Base-by-base conservation (phyloP, 1,140 invertebrate species). In the Brachystomella parvula region DNA sequence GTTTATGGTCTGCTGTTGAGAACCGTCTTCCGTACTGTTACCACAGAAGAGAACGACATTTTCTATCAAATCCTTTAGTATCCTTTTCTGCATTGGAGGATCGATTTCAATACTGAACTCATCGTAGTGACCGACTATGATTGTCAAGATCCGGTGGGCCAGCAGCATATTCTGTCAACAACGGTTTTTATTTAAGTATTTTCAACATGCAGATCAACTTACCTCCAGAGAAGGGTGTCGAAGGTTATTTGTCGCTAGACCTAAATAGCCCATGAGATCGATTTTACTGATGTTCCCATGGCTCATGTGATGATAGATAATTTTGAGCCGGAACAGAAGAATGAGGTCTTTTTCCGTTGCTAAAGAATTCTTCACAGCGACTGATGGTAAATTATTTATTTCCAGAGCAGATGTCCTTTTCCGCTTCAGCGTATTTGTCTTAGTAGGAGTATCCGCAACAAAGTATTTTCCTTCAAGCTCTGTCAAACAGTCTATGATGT, bases 401-500 rank as follows among this genome's bases (percentile, higher is more conserved):
- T 35, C 56, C 0, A 57, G 26, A 6, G 32, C 31, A 17, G 12
- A 24, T 3, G 57, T 35, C 2, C 49, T 1, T 17, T 35, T 57
- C n/a, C 57, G 32, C 19, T 33, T 30, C 3, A 29, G 33, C 32
- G 30, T 19, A 12, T 56, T 53, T 2, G 33, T 28, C 12, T 9
- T 53, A 35, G 32, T 6, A 33, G 12, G 9, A 30, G 44, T 47
- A 28, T 47, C 32, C 44, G 26, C 44, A 3, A 3, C 1, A 15
- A n/a, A 32, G 33, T 68, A 57, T 24, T 62, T 63, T 1, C 29
- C 19, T 6, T 39, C 31, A 28, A 63, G 19, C 6, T 64, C 57
- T 12, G 47, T 24, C 21, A 68, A 31, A 56, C 57, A 61, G 15
- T 53, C 44, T 28, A 68, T 24, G 21, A 68, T 33, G 3, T 44